Base-by-base conservation (phyloP, 2,113 vertebrate genomes). In the Lycaon pictus region DNA sequence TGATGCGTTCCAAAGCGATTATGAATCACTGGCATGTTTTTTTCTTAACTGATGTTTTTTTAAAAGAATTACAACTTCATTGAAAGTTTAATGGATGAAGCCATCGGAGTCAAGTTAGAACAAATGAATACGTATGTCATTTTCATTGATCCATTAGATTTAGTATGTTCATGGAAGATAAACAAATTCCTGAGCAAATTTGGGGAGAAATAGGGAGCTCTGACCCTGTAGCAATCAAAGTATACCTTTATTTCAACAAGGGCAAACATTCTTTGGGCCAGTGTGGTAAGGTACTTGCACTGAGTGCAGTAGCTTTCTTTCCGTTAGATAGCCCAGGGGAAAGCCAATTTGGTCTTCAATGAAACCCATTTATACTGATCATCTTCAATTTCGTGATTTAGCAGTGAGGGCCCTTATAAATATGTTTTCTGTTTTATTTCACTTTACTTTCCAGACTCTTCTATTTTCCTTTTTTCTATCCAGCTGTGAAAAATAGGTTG, bases 341-440 rank as follows among this genome's bases (percentile, higher is more conserved):
- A 53, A 89, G 71, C 5, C 76, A 60, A 95, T 88, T 90, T 71
- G 7, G 29, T 74, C 62, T 37, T 67, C 77, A 86, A 3, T 69
- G 51, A 91, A 95, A 95, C 3, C 17, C 19, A 62, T 69, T 79
- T 87, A 51, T 63, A 67, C 17, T 37, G 32, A 60, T 92, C 35
- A 89, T 79, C 95, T 96, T 56, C 69, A 91, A 51, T 84, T 96
- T 92, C 95, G 85, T 92, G 55, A 95, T 67, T 95, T 84, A 90
- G n/a, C 35, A 83, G 35, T 51, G 53, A 97, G n/a, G 7, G 7
- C 22, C 27, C 65, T 85, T 90, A 71, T 16, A 92, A 93, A 95
- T 83, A 85, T 32, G 11, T 56, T 67, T 62, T 65, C 25, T 94
- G 48, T 85, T 88, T 97, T 74, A 56, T 95, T 82, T 92, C 16